Evolutionary conservation across 2,888 invertebrate genomes (phyloP).

Genomic region (Rhabditoides inermis): DNA sequence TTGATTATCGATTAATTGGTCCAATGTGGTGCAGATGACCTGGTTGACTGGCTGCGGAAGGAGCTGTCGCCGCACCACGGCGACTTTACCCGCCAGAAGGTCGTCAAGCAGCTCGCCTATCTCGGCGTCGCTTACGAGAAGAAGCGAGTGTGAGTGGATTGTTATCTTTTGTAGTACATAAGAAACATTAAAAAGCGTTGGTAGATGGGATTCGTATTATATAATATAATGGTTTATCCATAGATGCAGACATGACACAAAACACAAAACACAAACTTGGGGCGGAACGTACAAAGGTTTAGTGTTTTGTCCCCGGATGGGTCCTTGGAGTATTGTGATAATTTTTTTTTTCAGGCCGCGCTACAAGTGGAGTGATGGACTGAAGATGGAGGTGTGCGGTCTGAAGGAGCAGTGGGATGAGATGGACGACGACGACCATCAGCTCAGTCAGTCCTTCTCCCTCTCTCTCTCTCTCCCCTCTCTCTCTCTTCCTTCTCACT

Average conservation of each 20-base stretch:
- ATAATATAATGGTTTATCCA: too few relatives aligned
- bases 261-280: too few relatives aligned
- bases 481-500: not conserved
- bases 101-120: slow-evolving; percentile 30
- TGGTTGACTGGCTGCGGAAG: slow-evolving; percentile 14
- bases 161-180: not conserved
- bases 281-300: slow-evolving; percentile 17
- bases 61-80: slow-evolving; percentile 17
- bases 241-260: too few relatives aligned
- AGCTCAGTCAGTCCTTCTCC: slow-evolving; percentile 7
- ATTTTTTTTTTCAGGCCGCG: not conserved
- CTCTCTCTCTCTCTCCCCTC: not conserved
- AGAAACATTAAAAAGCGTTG: not conserved
- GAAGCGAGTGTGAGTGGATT: slow-evolving; percentile 5
- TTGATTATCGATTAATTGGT: not conserved
- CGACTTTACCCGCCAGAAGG: slow-evolving; percentile 17
- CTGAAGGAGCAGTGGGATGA: slow-evolving; percentile 25
- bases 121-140: slow-evolving; percentile 22
- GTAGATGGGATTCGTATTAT: not conserved
- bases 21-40: slow-evolving; percentile 11
- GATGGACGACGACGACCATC: slow-evolving; percentile 14
- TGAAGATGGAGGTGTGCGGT: slow-evolving; percentile 14
- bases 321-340: not conserved
- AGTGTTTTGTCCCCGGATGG: slow-evolving; percentile 1
- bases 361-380: slow-evolving; percentile 14